A percentile compares a stretch with the other conserved stretches of the same genome.
phyloP scores from a whole-genome alignment of 2,797 vertebrate genomes.

The Semaprochilodus insignis region DNA sequence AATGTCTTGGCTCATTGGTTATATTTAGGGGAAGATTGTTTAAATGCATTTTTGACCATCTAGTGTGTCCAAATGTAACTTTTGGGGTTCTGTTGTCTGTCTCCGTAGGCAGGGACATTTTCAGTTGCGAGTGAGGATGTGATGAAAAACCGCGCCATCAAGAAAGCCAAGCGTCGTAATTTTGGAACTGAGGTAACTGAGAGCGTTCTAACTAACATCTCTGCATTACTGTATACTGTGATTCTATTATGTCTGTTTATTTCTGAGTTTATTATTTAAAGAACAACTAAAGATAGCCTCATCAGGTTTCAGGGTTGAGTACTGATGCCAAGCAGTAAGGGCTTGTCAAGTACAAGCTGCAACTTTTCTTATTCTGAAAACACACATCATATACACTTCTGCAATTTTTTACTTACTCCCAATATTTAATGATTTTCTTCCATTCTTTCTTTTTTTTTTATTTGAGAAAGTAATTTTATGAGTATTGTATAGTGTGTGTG shows the following conservation, averaged over 20 bases:
- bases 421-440: background rate
- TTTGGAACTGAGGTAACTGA: conserved; percentile 82
- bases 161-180: conserved; percentile 93
- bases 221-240: background rate
- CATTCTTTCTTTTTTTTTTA: background rate
- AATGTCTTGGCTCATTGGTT: no score
- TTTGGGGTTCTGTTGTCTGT: background rate
- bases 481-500: background rate
- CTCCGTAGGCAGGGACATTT: conserved; percentile 89
- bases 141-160: conserved; percentile 91
- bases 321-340: background rate
- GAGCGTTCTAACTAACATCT: no score
- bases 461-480: background rate
- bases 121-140: conserved; percentile 92
- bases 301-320: background rate
- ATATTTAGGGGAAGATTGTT: no score
- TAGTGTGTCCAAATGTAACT: background rate
- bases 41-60: background rate
- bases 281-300: background rate
- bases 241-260: background rate
- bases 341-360: background rate
- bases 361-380: background rate
- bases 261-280: conserved; percentile 1
- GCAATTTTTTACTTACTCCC: background rate
- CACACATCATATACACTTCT: background rate